These are phyloP conservation scores for Lepus townsendii DNA, from an alignment of 2,797 vertebrate genomes.

Conservation along the genomic window DNA sequence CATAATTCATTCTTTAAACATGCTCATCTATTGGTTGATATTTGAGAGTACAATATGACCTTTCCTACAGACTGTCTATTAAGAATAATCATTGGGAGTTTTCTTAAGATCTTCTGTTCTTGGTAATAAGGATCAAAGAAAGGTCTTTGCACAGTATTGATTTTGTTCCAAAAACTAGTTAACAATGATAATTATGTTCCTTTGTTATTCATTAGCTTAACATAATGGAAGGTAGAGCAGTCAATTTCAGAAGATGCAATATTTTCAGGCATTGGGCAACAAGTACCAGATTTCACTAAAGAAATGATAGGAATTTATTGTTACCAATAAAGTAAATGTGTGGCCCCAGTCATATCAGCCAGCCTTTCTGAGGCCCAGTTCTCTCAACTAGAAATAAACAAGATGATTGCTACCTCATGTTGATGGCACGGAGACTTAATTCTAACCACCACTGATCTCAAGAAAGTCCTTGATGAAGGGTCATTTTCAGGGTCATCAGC, in stretches of 20 bases:
- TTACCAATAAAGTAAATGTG: conserved; percentile 59
- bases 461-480: no score
- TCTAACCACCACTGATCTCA: no score
- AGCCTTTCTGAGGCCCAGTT: no score
- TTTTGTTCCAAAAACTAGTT: conserved; percentile 42
- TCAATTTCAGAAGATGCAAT: background rate
- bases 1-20: background rate
- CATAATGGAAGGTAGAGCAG: conserved; percentile 25
- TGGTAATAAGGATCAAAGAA: conserved; percentile 49
- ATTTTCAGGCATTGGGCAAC: conserved; percentile 23
- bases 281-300: conserved; percentile 57
- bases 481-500: no score
- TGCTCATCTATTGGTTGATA: conserved; percentile 45
- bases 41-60: background rate
- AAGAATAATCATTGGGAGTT: background rate
- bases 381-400: no score
- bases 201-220: background rate
- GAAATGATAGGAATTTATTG: conserved; percentile 57
- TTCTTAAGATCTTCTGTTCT: background rate
- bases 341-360: no score
- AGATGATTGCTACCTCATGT: no score
- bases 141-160: conserved; percentile 39
- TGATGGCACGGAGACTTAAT: no score
- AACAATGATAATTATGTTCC: conserved; percentile 30
- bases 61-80: conserved; percentile 48